These are phyloP conservation scores for Andrena dorsata DNA, from an alignment of 2,888 invertebrate genomes.

Conservation along the genomic window DNA sequence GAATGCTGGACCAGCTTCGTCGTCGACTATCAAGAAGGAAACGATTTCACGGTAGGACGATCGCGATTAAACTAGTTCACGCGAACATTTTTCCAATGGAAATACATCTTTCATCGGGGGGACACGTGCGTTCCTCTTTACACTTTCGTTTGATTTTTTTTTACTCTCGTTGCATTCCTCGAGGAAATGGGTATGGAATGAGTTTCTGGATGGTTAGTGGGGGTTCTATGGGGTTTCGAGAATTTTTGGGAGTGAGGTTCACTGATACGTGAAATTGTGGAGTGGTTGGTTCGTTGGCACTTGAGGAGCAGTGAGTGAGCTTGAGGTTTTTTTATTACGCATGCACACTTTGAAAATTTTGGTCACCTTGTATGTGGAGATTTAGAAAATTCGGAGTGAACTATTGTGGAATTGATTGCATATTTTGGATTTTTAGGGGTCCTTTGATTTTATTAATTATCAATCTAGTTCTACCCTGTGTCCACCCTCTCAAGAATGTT, in stretches of 20 bases:
- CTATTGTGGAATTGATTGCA: no score
- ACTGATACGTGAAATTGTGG: background rate
- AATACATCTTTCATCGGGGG: background rate
- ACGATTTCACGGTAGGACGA: constrained; percentile 63
- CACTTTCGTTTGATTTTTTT: constrained; percentile 2
- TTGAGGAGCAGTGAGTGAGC: background rate
- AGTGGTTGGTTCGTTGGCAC: background rate
- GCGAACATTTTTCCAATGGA: background rate
- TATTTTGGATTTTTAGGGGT: no score
- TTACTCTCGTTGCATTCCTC: background rate
- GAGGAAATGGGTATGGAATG: background rate
- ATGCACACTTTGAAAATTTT: no score
- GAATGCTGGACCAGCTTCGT: constrained; percentile 33
- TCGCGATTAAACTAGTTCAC: background rate
- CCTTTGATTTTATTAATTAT: no score
- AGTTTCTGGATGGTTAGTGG: background rate
- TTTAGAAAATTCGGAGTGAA: no score
- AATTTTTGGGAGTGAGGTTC: background rate
- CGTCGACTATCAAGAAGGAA: constrained; percentile 53
- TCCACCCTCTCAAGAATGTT: no score
- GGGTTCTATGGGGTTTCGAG: background rate
- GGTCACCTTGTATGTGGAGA: no score
- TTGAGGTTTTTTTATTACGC: background rate
- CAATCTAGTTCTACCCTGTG: no score
- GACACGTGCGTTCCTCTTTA: background rate